Base-by-base conservation (phyloP, 2,888 invertebrate species). In the Tetragnatha montana region DNA sequence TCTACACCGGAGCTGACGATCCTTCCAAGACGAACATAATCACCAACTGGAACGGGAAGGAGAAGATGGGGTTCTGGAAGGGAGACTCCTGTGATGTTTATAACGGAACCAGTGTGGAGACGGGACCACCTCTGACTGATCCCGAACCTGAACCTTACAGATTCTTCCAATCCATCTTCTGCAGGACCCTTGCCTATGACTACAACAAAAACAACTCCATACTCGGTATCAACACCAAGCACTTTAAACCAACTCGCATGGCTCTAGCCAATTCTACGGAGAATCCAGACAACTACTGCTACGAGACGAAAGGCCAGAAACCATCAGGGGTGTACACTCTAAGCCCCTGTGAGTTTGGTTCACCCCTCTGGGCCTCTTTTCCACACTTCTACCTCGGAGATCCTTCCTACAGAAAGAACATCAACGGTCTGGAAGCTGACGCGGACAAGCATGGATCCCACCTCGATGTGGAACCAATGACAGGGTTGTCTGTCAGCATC, bases 401-500 rank as follows among this genome's bases (percentile, higher is more conserved):
- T 60, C 22, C 60, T 14, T 47, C 21, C 1, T 81, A 84, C 10
- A 47, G 47, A 7, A 12, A 76, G 4, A 35, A 47, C 8, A 60
- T 91, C 0, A 21, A 51, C 3, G 88, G 88, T 1, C 21, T 91
- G 78, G 35, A 83, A 10, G 88, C 90, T 6, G 73, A 91, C 68
- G 19, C 70, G 10, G 17, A 51, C 6, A 17, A 22, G n/a, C 78
- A 98, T 94, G 95, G 96, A 89, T 95, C 98, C 70, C 97, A 95
- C 94, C 95, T 98, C 84, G 98, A 98, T 92, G 95, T 98, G 0
- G 97, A 98, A 93, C 98, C 98, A 78, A 97, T 97, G 94, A 91
- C 79, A 3, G 91, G 91, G 50, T 35, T 88, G 8, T 69, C 88
- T 14, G 49, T 91, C 8, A 51, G 76, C n/a, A 35, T 84, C 3